phyloP scores from a whole-genome alignment of 2,888 invertebrate genomes.

The Epinotia ramella region DNA sequence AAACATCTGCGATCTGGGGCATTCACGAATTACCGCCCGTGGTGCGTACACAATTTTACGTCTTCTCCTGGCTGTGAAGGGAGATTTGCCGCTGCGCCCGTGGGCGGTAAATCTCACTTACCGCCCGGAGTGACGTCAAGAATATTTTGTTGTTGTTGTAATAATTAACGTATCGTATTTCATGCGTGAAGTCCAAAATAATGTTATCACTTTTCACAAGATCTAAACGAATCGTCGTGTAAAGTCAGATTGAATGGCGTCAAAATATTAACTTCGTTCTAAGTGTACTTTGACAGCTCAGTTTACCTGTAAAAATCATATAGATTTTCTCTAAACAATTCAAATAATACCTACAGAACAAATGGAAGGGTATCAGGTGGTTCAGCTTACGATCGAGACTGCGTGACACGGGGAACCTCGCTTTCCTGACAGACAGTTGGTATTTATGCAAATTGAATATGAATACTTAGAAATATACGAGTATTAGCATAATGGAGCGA shows the following conservation, averaged over 20 bases:
- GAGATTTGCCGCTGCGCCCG: no score
- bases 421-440: conserved; percentile 9
- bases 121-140: no score
- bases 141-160: no score
- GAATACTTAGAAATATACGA: not conserved
- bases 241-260: not conserved
- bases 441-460: not conserved
- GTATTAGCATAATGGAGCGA: not conserved
- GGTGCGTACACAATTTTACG: no score
- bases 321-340: conserved; percentile 4
- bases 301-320: not conserved
- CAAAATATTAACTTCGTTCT: not conserved
- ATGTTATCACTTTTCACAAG: not conserved
- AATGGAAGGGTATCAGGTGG: conserved; percentile 31
- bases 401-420: conserved; percentile 27
- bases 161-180: not conserved
- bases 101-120: no score
- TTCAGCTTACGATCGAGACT: conserved; percentile 4
- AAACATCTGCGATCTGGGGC: no score
- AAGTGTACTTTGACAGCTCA: not conserved
- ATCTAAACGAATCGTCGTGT: not conserved
- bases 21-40: no score
- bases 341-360: not conserved
- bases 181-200: not conserved
- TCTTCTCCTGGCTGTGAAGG: no score